Percentiles rank a stretch among this genome's conserved stretches.
These are phyloP conservation scores for Lasioglossum albipes DNA, from an alignment of 1,140 invertebrate species.

Conservation along the genomic window DNA sequence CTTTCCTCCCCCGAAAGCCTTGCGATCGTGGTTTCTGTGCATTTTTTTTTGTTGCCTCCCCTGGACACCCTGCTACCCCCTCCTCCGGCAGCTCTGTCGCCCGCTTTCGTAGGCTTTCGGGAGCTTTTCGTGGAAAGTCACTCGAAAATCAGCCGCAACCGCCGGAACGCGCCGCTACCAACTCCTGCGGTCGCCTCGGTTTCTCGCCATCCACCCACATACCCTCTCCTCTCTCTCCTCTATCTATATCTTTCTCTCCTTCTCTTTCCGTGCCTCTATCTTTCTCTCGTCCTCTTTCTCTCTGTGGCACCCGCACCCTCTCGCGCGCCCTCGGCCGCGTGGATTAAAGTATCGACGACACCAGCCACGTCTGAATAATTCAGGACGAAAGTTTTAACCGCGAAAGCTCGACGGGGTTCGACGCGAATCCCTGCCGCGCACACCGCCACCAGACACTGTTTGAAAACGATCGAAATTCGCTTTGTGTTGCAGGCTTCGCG, in stretches of 20 bases:
- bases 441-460: neutral
- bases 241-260: neutral
- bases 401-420: conserved; percentile 31
- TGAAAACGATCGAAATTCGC: conserved; percentile 35
- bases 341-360: conserved; percentile 78
- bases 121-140: conserved; percentile 53
- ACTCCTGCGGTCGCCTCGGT: conserved; percentile 19
- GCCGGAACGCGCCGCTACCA: conserved; percentile 35
- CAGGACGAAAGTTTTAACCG: conserved; percentile 74
- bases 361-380: conserved; percentile 77
- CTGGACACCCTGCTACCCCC: neutral
- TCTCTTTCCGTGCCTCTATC: neutral
- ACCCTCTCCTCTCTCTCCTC: too few relatives aligned
- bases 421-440: conserved; percentile 12
- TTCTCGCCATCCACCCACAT: neutral
- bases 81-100: neutral
- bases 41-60: neutral
- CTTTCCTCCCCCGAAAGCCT: neutral
- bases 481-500: conserved; percentile 88
- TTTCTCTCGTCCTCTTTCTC: neutral
- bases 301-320: conserved; percentile 4
- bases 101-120: conserved; percentile 26
- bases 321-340: conserved; percentile 33
- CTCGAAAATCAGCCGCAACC: conserved; percentile 44
- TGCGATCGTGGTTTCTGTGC: conserved; percentile 8